Evolutionary conservation across 2,113 vertebrate species (phyloP).

Genomic region (Sapajus apella): DNA sequence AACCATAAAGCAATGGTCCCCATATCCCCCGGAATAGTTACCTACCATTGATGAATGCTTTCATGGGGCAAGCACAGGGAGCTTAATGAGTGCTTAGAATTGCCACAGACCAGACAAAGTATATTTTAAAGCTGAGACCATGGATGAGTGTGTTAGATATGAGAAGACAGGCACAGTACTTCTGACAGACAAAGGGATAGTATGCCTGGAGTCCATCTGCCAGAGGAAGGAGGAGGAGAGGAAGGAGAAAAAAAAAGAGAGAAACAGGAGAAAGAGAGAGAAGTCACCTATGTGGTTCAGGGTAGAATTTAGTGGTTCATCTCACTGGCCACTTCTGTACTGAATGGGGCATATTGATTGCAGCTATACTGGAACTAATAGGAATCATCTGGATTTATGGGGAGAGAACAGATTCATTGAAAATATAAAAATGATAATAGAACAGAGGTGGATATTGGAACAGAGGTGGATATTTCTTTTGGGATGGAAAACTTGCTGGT

Average conservation of each 20-base stretch:
- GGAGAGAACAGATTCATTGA: conserved; percentile 88
- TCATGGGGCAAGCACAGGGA: not conserved
- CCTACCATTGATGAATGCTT: not conserved
- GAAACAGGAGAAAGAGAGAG: no score
- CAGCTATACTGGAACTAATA: conserved; percentile 78
- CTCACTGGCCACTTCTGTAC: conserved; percentile 85
- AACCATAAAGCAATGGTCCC: not conserved
- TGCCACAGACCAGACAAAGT: not conserved
- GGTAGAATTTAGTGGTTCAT: conserved; percentile 86
- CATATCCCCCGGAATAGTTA: not conserved
- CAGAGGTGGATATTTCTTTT: conserved; percentile 88
- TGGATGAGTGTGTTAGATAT: not conserved
- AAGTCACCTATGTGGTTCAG: conserved; percentile 35
- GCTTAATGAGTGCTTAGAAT: not conserved
- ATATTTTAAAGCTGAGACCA: not conserved
- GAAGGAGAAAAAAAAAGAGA: not conserved
- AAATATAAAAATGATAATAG: conserved; percentile 87
- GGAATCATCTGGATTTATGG: conserved; percentile 82
- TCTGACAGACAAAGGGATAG: not conserved
- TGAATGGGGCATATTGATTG: conserved; percentile 84
- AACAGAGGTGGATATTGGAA: conserved; percentile 88
- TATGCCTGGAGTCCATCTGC: not conserved
- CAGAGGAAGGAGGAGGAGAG: not conserved
- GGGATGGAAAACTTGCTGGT: conserved; percentile 91
- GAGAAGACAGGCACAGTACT: not conserved